Percentiles rank a stretch among this genome's conserved stretches.
Conservation (phyloP, 2,888 invertebrate species). For the Platycnemis pennipes region DNA sequence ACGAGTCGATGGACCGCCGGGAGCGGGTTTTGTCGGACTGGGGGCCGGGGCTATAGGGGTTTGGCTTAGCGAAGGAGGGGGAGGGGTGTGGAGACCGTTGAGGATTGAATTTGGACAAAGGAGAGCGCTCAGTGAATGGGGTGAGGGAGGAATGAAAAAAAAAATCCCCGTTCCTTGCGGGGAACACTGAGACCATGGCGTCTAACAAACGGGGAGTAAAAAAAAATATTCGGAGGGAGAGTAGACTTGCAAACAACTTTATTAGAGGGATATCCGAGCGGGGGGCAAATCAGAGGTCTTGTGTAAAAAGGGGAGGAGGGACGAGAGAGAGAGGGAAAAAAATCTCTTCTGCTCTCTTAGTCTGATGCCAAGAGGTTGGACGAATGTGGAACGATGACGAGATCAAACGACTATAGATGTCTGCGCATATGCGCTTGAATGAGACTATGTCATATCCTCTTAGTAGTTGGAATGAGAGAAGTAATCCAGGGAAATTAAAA, state of each 20-base stretch:
- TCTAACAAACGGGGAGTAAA: neutral
- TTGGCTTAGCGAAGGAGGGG: neutral
- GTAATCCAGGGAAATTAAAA: too few species aligned
- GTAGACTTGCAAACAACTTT: slow-evolving; percentile 20
- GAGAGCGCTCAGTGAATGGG: neutral
- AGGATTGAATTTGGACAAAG: neutral
- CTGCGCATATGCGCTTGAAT: too few species aligned
- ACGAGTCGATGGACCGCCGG: neutral
- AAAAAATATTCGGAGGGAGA: neutral
- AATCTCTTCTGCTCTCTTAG: neutral
- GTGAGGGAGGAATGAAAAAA: neutral
- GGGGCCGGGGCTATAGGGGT: neutral
- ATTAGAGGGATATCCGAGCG: neutral
- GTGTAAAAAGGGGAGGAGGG: neutral
- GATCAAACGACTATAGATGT: too few species aligned
- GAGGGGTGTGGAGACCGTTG: neutral
- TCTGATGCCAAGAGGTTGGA: neutral
- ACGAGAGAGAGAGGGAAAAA: neutral
- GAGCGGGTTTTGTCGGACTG: neutral
- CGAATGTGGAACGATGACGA: too few species aligned
- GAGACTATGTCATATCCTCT: too few species aligned
- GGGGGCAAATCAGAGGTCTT: neutral
- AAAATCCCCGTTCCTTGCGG: neutral
- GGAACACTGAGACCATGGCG: neutral
- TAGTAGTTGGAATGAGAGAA: too few species aligned